Percentiles rank a stretch among this genome's conserved stretches.
phyloP scores from a whole-genome alignment of 2,113 vertebrate genomes.

The Dicaeum eximium region DNA sequence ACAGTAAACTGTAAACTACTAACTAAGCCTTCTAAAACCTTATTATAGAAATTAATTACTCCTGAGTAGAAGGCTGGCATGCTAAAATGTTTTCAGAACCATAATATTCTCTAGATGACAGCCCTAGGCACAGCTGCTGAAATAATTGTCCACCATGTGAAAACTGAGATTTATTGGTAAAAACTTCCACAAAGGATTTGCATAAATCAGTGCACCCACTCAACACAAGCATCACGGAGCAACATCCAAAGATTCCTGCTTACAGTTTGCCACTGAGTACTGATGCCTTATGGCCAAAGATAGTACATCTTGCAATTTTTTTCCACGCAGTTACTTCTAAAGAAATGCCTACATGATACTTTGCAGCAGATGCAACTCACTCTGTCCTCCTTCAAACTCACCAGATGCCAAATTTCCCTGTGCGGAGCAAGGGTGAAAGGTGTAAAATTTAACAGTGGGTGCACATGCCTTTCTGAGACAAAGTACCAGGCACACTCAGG shows the following conservation, averaged over 20 bases:
- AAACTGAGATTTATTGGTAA: background rate
- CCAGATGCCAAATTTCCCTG: background rate
- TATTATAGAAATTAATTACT: constrained; percentile 14
- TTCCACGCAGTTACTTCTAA: background rate
- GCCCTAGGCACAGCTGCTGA: background rate
- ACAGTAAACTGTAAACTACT: background rate
- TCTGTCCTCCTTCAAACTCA: background rate
- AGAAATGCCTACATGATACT: background rate
- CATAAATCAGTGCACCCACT: background rate
- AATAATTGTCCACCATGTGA: background rate
- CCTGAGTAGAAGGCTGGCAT: background rate
- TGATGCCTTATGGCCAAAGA: background rate
- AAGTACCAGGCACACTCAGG: background rate
- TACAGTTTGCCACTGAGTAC: background rate
- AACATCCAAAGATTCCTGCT: background rate
- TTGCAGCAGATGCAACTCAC: background rate
- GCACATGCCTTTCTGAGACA: background rate
- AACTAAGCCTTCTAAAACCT: constrained; percentile 2
- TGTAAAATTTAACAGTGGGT: background rate
- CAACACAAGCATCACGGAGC: background rate
- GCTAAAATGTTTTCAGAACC: background rate
- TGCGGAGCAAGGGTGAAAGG: background rate
- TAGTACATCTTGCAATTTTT: background rate
- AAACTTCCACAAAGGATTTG: background rate
- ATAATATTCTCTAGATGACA: background rate